These are phyloP conservation scores for Drosophila micromelanica DNA, from an alignment of 1,140 invertebrate species.

Conservation along the genomic window DNA sequence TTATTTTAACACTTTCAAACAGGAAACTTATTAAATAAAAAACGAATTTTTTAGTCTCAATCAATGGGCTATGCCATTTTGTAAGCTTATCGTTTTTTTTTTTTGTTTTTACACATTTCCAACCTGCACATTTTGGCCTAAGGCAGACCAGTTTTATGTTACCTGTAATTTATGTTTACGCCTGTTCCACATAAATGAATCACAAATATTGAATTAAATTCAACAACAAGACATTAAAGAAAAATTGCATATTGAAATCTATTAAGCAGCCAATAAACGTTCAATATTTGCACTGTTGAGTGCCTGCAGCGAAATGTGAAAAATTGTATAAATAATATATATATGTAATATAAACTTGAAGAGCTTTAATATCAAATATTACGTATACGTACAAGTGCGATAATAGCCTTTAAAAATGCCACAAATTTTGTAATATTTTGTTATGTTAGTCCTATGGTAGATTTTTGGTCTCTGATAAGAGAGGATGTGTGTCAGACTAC, in stretches of 20 bases:
- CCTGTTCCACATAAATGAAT: constrained; percentile 61
- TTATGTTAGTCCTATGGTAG: background rate
- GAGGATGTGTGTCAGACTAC: background rate
- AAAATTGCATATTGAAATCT: constrained; percentile 63
- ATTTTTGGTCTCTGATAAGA: constrained; percentile 12
- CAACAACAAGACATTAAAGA: constrained; percentile 34
- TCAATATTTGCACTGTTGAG: constrained; percentile 46
- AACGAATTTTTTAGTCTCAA: too few species aligned
- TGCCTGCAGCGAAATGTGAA: constrained; percentile 24
- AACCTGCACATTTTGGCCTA: background rate
- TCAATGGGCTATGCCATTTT: constrained; percentile 1
- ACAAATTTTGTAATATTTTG: background rate
- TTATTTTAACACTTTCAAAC: too few species aligned
- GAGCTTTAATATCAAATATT: constrained; percentile 14
- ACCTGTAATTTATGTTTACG: constrained; percentile 30
- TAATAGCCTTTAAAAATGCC: background rate
- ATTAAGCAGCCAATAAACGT: constrained; percentile 38
- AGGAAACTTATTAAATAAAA: too few species aligned
- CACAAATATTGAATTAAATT: constrained; percentile 70
- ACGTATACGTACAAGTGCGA: constrained; percentile 6
- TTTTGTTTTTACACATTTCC: background rate
- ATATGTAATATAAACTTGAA: constrained; percentile 6
- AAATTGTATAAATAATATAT: constrained; percentile 1
- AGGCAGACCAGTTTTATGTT: background rate
- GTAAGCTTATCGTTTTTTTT: background rate